A percentile compares a stretch with the other conserved stretches of the same genome.
Conservation (phyloP, 2,113 vertebrate genomes). For the Sinocyclocheilus anophthalmus region DNA sequence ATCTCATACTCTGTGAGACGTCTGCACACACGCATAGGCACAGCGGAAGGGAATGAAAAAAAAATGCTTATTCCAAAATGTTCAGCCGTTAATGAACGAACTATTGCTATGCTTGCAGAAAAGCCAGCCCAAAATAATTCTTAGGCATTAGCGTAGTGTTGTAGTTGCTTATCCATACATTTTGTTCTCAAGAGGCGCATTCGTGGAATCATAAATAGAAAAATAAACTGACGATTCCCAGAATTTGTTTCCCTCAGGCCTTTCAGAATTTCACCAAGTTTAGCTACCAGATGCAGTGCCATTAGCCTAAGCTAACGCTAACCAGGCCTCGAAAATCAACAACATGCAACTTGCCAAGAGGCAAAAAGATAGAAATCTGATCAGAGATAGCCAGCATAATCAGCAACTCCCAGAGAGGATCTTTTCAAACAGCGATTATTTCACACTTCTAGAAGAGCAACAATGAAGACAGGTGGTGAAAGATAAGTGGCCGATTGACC, state of each 20-base stretch:
- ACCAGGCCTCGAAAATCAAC: not conserved
- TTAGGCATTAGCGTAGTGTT: constrained; percentile 14
- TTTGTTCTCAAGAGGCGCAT: constrained; percentile 14
- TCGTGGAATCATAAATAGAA: constrained; percentile 23
- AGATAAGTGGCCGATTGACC: constrained; percentile 42
- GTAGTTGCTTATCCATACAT: constrained; percentile 35
- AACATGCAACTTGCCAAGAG: not conserved
- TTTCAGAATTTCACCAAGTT: not conserved
- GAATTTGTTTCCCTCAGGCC: not conserved
- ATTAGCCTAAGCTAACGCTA: not conserved
- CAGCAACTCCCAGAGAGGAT: constrained; percentile 23
- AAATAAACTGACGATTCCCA: not conserved
- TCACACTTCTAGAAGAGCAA: constrained; percentile 22
- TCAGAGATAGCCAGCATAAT: not conserved
- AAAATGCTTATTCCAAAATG: constrained; percentile 28
- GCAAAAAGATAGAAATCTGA: constrained; percentile 7
- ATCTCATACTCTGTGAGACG: constrained; percentile 35
- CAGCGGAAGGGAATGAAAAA: not conserved
- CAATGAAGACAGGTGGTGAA: constrained; percentile 22
- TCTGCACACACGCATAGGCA: constrained; percentile 14
- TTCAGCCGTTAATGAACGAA: not conserved
- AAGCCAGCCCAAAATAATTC: constrained; percentile 4
- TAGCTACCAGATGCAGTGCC: not conserved
- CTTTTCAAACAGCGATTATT: constrained; percentile 22
- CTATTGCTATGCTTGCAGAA: constrained; percentile 23